Base-by-base conservation (phyloP, 2,797 vertebrate genomes). In the Aldrovandia affinis region DNA sequence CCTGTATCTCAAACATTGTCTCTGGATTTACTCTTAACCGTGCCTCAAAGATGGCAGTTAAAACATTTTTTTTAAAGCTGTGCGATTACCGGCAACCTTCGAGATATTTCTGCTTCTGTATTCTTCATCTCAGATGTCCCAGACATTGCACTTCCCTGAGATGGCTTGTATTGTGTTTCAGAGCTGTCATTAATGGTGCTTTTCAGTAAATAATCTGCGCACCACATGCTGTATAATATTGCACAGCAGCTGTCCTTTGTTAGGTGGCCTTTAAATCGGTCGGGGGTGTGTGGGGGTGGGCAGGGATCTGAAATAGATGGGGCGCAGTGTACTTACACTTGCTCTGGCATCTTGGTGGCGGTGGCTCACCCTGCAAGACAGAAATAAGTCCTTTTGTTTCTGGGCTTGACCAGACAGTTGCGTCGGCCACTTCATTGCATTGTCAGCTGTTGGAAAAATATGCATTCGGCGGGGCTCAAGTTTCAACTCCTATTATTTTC, bases 291-390 rank as follows among this genome's bases (percentile, higher is more conserved):
- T 12, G 1, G 28, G 63, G 68, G 14, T 30, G 68, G 63, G 22
- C 22, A 28, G 33, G 14, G 36, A 73, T 75, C 39, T 3, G 18
- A 18, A 78, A 36, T 59, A 57, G 25, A 42, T 70, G 59, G 33
- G 47, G 8, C 55, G 52, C 10, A 25, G 30, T 61, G 25, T 82
- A 93, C 95, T 94, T 88, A 95, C 94, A 90, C 77, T 55, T 93
- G 92, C 65, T 96, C 95, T 82, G 95, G 95, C 95, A 96, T 96
- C 89, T 83, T 95, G 82, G 65, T 25, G 87, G 86, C 87, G 83
- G 86, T 83, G 85, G 85, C 52, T 91, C 14, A 44, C 33, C 57
- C 86, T 87, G 70, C 25, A 86, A 84, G 84, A 78, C 78, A 83
- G 81, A 82, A 81, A 84, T 50, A 84, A 87, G 54, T 8, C 52